Evolutionary conservation across 2,888 invertebrate species (phyloP), one percentile per base, ranked within the genome.

Genomic region (Crossocerus cetratus): DNA sequence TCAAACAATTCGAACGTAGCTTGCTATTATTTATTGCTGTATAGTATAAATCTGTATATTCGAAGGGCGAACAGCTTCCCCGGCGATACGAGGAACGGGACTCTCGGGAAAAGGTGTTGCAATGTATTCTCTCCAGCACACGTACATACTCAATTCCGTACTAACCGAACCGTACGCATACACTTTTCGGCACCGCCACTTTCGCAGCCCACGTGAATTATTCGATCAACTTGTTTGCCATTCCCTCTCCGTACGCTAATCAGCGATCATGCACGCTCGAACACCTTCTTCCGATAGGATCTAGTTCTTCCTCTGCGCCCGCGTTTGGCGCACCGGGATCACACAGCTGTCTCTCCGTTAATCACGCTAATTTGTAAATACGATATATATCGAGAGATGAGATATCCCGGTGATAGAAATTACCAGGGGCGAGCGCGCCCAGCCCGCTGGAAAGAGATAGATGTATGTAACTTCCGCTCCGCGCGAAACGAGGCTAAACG

Each of bases 401-500:
- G 14, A 18, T 18, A 55, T 22, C 21, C 22, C 55, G 55, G 22
- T 55, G 49, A 49, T 49, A 49, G 49, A 49, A 49, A 16, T 49
- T 49, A 16, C 16, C 49, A 49, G n/a, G 16, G 49, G 49, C 69
- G 76, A 71, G 71, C 49, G 49, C 65, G 43, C 72, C 67, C 74
- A 67, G 65, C 66, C 32, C 63, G 57, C 49, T 60, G 54, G 79
- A 83, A 85, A 83, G 83, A 23, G 23, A 23, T 2, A 23, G 32
- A 32, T 32, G 5, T 32, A 32, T 32, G 32, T 83, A 78, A 82
- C 78, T 81, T 83, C 84, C 86, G 86, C 86, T 86, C 85, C 86
- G 86, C 84, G 84, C 77, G 84, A 86, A 81, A 80, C 83, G 86
- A 87, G 86, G 87, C 85, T 49, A 49, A 16, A 14, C 49, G 49